Evolutionary conservation across 2,888 invertebrate genomes (phyloP).

Genomic region (Pseudococcus viburni): DNA sequence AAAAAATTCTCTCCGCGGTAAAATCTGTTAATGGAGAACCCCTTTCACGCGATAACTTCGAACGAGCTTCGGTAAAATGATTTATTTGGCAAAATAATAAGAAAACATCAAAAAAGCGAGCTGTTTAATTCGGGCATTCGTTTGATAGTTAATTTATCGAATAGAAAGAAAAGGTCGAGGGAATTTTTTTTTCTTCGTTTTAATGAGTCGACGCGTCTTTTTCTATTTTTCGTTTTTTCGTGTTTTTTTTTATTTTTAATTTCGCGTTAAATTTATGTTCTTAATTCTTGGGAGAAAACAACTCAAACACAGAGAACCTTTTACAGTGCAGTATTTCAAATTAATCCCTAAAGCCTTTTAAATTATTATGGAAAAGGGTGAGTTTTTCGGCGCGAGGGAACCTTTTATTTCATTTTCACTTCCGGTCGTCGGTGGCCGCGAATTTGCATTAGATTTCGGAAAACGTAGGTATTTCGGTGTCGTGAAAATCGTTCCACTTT

Average conservation of each 20-base stretch:
- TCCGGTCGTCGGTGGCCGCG: neutral
- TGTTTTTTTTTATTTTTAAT: constrained; percentile 27
- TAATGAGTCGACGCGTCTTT: constrained; percentile 54
- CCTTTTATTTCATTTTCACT: constrained; percentile 47
- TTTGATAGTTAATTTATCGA: constrained; percentile 47
- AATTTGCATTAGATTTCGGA: constrained; percentile 2
- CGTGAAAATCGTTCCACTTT: neutral
- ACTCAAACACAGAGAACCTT: constrained; percentile 65
- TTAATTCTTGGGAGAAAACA: constrained; percentile 60
- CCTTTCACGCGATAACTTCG: neutral
- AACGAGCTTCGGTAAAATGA: constrained; percentile 12
- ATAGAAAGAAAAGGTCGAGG: neutral
- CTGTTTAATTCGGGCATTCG: constrained; percentile 24
- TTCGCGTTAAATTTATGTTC: constrained; percentile 60
- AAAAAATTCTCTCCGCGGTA: neutral
- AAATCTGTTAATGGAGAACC: constrained; percentile 13
- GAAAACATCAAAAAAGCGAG: constrained; percentile 33
- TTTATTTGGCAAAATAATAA: constrained; percentile 37
- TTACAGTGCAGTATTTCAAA: constrained; percentile 60
- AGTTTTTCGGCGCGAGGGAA: neutral
- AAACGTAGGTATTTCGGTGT: neutral
- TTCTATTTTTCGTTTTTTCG: no score
- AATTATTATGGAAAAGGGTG: constrained; percentile 61
- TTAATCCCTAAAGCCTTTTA: constrained; percentile 63
- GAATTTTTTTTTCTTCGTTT: neutral